Percentiles rank a stretch among this genome's conserved stretches.
phyloP scores from a whole-genome alignment of 1,140 invertebrate genomes.

The Drosophila bocki region DNA sequence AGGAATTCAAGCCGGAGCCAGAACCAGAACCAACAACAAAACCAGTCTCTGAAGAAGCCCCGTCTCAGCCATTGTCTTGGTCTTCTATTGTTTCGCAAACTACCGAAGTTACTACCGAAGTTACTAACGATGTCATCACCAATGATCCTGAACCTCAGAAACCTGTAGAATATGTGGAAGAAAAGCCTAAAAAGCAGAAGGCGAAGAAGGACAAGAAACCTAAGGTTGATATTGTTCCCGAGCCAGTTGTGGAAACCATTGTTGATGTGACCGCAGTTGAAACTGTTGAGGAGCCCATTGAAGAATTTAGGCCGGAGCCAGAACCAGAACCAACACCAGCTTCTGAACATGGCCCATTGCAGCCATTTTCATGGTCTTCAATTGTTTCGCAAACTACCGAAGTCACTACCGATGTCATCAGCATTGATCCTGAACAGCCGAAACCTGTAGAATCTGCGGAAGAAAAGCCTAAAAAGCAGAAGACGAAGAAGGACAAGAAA shows the following conservation, averaged over 20 bases:
- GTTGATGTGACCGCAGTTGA: slow-evolving; percentile 4
- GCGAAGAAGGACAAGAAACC: slow-evolving; percentile 40
- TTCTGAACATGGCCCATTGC: no score
- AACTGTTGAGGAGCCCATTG: neutral
- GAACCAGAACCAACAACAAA: neutral
- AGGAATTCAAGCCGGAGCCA: neutral
- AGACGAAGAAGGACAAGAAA: slow-evolving; percentile 51
- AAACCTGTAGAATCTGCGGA: neutral
- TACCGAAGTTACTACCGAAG: no score
- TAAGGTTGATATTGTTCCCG: slow-evolving; percentile 1
- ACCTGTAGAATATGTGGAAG: neutral
- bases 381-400: slow-evolving; percentile 24
- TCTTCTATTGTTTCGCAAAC: no score
- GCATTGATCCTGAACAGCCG: neutral
- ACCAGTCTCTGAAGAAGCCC: no score
- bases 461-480: slow-evolving; percentile 27
- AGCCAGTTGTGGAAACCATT: slow-evolving; percentile 2
- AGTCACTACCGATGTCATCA: neutral
- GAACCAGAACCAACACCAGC: neutral
- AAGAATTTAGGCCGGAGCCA: neutral
- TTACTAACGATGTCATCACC: neutral
- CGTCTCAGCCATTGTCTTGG: no score
- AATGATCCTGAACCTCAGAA: neutral
- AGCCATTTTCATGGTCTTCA: slow-evolving; percentile 15
- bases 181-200: slow-evolving; percentile 31